Percentiles rank a stretch among this genome's conserved stretches.
phyloP scores from a whole-genome alignment of 2,113 vertebrate species.

The Semnornis frantzii region DNA sequence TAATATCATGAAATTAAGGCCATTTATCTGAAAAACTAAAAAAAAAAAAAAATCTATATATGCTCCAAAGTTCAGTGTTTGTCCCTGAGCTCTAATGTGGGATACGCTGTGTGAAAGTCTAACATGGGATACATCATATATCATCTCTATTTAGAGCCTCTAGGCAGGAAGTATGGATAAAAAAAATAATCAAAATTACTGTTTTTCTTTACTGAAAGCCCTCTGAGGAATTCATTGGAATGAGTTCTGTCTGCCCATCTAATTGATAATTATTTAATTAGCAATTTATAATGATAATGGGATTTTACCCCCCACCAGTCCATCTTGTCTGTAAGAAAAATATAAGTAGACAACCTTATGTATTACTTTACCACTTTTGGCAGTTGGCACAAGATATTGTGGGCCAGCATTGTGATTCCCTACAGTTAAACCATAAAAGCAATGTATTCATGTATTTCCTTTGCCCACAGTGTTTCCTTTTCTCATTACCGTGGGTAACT shows the following conservation, averaged over 20 bases:
- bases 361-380: constrained; percentile 59
- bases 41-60: constrained; percentile 53
- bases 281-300: constrained; percentile 85
- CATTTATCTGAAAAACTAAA: constrained; percentile 67
- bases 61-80: constrained; percentile 68
- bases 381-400: constrained; percentile 58
- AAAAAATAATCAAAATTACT: constrained; percentile 76
- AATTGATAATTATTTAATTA: constrained; percentile 90
- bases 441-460: constrained; percentile 53
- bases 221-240: constrained; percentile 81
- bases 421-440: constrained; percentile 68
- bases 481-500: constrained; percentile 68
- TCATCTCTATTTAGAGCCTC: constrained; percentile 72
- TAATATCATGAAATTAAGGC: constrained; percentile 70
- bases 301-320: constrained; percentile 81
- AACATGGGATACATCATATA: constrained; percentile 49
- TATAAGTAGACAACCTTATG: constrained; percentile 67
- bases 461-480: constrained; percentile 63
- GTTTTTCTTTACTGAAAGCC: constrained; percentile 77
- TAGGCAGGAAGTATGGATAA: constrained; percentile 73
- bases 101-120: constrained; percentile 41
- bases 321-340: constrained; percentile 76
- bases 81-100: constrained; percentile 65
- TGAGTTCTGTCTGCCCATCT: constrained; percentile 82
- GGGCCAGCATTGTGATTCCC: constrained; percentile 60